A percentile compares a stretch with the other conserved stretches of the same genome.
phyloP scores from a whole-genome alignment of 2,797 vertebrate genomes.

The Podarcis lilfordi region DNA sequence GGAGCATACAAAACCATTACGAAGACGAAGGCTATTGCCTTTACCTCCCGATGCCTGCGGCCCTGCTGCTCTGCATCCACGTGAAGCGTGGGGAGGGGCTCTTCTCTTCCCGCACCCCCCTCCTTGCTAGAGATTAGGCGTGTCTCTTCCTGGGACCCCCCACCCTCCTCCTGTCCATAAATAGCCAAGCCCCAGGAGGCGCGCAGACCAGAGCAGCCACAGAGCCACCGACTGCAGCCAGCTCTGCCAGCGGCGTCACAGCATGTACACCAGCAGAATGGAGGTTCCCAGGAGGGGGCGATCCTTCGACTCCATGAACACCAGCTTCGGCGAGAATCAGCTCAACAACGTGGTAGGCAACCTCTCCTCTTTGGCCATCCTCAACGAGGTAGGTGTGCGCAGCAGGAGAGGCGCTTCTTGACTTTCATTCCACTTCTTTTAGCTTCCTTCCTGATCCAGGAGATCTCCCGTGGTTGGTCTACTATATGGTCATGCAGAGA shows the following conservation, averaged over 20 bases:
- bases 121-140: neutral
- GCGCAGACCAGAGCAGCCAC: neutral
- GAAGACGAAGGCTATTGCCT: neutral
- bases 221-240: neutral
- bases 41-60: too few relatives aligned
- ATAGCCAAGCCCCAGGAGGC: neutral
- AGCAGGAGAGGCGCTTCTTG: neutral
- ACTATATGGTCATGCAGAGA: neutral
- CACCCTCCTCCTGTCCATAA: constrained; percentile 4
- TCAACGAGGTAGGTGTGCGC: neutral
- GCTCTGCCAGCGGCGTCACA: neutral
- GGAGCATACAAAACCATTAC: too few relatives aligned
- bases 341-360: constrained; percentile 82
- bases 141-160: neutral
- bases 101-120: constrained; percentile 10
- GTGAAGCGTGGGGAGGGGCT: neutral
- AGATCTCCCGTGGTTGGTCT: too few relatives aligned
- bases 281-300: constrained; percentile 84
- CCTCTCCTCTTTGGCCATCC: neutral
- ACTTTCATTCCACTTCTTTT: neutral
- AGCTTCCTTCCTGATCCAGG: neutral
- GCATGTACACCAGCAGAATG: constrained; percentile 84
- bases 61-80: neutral
- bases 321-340: constrained; percentile 83
- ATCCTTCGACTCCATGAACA: constrained; percentile 88